A percentile compares a stretch with the other conserved stretches of the same genome.
Evolutionary conservation across 1,140 invertebrate species (phyloP).

Genomic region (Melanaphis sacchari): DNA sequence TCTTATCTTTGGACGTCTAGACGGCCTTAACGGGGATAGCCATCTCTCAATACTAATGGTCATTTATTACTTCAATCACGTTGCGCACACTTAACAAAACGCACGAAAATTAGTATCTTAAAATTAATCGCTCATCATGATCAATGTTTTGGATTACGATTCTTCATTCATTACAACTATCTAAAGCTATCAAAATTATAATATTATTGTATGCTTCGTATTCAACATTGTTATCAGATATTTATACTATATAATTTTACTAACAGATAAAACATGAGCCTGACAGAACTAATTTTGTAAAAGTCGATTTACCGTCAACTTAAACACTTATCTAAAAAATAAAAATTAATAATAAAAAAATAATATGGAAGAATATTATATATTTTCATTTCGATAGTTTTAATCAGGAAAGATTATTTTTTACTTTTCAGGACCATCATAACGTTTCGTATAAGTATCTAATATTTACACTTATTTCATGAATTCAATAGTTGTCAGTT

Average conservation of each 20-base stretch:
- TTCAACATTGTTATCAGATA: neutral
- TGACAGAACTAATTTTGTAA: neutral
- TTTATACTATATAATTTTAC: neutral
- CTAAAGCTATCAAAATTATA: neutral
- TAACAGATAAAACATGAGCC: neutral
- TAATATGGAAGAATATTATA: neutral
- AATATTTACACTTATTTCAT: neutral
- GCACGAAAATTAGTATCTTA: neutral
- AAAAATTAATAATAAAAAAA: neutral
- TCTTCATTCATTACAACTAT: neutral
- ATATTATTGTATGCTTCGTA: neutral
- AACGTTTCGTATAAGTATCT: neutral
- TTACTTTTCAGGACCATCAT: neutral
- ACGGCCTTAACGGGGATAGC: neutral
- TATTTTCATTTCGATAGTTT: neutral
- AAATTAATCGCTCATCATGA: neutral
- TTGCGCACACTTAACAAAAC: neutral
- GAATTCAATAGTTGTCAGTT: neutral
- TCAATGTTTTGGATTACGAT: neutral
- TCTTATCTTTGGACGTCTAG: neutral
- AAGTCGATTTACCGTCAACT: neutral
- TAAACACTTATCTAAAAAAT: no score
- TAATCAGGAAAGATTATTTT: neutral
- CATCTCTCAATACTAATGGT: neutral
- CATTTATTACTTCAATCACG: neutral